These are phyloP conservation scores for Jacana jacana DNA, from an alignment of 2,113 vertebrate species.

Conservation along the genomic window DNA sequence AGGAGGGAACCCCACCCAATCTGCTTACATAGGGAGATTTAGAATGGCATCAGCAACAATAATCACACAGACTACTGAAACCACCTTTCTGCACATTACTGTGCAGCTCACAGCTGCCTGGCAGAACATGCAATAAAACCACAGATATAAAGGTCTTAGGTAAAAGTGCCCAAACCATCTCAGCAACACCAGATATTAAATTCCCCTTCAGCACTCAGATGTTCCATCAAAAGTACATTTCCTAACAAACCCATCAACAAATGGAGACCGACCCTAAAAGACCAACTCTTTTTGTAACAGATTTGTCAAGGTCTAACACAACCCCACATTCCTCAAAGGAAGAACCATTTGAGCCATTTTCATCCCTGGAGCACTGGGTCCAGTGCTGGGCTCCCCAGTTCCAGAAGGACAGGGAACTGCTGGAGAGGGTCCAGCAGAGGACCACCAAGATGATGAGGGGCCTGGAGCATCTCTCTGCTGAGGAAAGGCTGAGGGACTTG, in stretches of 20 bases:
- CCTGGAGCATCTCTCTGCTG: too few relatives aligned
- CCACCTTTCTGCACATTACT: background rate
- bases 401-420: too few relatives aligned
- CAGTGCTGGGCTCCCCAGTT: too few relatives aligned
- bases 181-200: background rate
- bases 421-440: too few relatives aligned
- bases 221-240: accelerated
- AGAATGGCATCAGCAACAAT: background rate
- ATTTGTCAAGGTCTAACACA: background rate
- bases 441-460: too few relatives aligned
- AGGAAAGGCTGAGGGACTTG: too few relatives aligned
- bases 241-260: accelerated
- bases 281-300: background rate
- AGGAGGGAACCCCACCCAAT: background rate
- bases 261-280: background rate
- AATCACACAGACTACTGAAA: too few relatives aligned
- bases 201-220: background rate
- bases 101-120: background rate
- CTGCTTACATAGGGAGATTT: background rate
- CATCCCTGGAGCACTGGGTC: too few relatives aligned
- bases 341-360: background rate
- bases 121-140: background rate
- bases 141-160: background rate
- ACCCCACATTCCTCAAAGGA: background rate
- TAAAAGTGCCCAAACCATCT: background rate